These are phyloP conservation scores for Eurytoma adleriae DNA, from an alignment of 2,888 invertebrate species.

Conservation along the genomic window DNA sequence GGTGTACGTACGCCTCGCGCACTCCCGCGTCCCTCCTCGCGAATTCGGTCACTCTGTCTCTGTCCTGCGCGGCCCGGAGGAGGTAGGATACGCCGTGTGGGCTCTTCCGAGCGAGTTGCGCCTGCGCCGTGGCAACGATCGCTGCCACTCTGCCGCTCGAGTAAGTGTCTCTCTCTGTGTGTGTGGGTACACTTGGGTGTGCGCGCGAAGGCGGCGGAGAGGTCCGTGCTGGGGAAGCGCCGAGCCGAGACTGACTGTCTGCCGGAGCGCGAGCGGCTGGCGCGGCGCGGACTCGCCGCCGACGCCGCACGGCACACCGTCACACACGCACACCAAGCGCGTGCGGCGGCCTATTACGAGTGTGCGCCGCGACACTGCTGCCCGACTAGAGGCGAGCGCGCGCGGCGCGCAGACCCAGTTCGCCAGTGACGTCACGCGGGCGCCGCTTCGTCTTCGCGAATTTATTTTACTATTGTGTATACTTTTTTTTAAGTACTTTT, in stretches of 20 bases:
- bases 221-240: constrained; percentile 63
- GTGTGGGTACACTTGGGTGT: neutral
- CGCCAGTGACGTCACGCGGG: constrained; percentile 71
- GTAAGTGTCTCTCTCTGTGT: neutral
- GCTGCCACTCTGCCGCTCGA: too few relatives aligned
- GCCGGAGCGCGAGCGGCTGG: constrained; percentile 31
- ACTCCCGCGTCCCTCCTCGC: neutral
- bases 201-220: constrained; percentile 5
- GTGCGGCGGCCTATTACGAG: constrained; percentile 13
- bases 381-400: constrained; percentile 15
- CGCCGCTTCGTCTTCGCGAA: too few relatives aligned
- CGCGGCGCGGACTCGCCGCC: constrained; percentile 62
- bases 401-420: constrained; percentile 61
- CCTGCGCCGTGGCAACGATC: too few relatives aligned
- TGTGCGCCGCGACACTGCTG: constrained; percentile 18
- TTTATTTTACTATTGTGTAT: too few relatives aligned
- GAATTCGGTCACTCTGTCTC: neutral
- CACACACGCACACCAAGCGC: too few relatives aligned
- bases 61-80: neutral
- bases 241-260: constrained; percentile 75
- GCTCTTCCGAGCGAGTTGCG: too few relatives aligned
- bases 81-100: neutral
- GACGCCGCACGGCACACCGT: too few relatives aligned
- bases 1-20: neutral
- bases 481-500: too few relatives aligned